Evolutionary conservation across 2,113 vertebrate genomes (phyloP).

Genomic region (Colossoma macropomum): DNA sequence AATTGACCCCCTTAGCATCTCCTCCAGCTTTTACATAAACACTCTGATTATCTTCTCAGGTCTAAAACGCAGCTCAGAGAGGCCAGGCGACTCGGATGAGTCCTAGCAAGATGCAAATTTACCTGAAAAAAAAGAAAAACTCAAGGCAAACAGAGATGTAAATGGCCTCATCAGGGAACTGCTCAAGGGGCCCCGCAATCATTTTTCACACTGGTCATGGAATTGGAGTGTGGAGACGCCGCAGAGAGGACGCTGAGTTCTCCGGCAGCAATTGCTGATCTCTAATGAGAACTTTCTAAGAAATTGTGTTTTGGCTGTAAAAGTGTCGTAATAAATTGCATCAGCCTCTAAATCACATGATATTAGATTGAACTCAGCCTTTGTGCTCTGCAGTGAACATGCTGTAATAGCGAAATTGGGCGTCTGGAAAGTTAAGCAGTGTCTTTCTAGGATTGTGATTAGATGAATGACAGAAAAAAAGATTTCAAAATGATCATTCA

Average conservation of each 20-base stretch:
- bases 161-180: slow-evolving; percentile 34
- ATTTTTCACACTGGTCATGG: background rate
- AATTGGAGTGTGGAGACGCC: background rate
- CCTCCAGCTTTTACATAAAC: background rate
- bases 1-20: background rate
- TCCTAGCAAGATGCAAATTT: background rate
- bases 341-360: background rate
- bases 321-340: background rate
- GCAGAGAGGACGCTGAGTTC: background rate
- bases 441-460: too few species aligned
- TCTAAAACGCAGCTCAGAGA: background rate
- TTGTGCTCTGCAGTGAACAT: too few species aligned
- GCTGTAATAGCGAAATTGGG: too few species aligned
- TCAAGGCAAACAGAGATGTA: background rate
- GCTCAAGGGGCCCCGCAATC: slow-evolving; percentile 16
- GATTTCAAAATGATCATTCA: too few species aligned
- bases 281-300: background rate
- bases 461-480: too few species aligned
- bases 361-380: background rate
- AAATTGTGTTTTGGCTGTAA: background rate
- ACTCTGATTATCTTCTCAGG: background rate
- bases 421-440: too few species aligned
- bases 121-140: background rate
- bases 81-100: background rate
- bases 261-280: background rate